Base-by-base conservation (phyloP, 2,888 invertebrate genomes). In the Achlya flavicornis region DNA sequence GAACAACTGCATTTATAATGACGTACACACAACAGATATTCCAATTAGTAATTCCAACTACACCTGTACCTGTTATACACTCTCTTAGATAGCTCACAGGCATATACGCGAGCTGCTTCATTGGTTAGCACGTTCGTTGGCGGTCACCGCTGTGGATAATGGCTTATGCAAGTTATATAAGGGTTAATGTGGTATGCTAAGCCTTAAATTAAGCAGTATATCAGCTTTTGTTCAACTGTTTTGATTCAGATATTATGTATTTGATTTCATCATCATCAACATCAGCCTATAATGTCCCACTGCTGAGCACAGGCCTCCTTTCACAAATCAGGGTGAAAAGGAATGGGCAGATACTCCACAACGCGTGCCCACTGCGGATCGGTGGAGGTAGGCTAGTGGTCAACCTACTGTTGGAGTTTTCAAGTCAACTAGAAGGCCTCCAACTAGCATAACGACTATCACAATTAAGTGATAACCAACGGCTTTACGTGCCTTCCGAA, bases 51-150 rank as follows among this genome's bases (percentile, higher is more conserved):
- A 48, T 14, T n/a, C 48, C 48, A 48, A 14, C 43, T 43, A 43
- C 43, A 43, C 43, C 43, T 6, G 35, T 7, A 35, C n/a, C n/a
- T 35, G 10, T n/a, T n/a, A n/a, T n/a, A n/a, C n/a, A n/a, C 38
- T 2, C 48, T 48, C 48, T 48, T 16, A 16, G 48, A 7, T 16
- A 16, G 7, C 19, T 8, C 10, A 53, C 8, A 53, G 19, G 19
- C 14, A 16, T 7, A 16, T 53, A 16, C 48, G 57, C 33, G 26
- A 33, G 57, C 32, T 58, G 58, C 8, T 58, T 33, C 58, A 58
- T 58, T 35, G 58, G 35, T 35, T 58, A 33, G 58, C 58, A 58
- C 58, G 58, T 33, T 58, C 35, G 35, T 58, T 58, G 58, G n/a
- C n/a, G 35, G 58, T 58, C 58, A 58, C 58, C 35, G 35, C 58